A percentile compares a stretch with the other conserved stretches of the same genome.
Conservation (phyloP, 2,888 invertebrate species). For the Stenodema calcarata region DNA sequence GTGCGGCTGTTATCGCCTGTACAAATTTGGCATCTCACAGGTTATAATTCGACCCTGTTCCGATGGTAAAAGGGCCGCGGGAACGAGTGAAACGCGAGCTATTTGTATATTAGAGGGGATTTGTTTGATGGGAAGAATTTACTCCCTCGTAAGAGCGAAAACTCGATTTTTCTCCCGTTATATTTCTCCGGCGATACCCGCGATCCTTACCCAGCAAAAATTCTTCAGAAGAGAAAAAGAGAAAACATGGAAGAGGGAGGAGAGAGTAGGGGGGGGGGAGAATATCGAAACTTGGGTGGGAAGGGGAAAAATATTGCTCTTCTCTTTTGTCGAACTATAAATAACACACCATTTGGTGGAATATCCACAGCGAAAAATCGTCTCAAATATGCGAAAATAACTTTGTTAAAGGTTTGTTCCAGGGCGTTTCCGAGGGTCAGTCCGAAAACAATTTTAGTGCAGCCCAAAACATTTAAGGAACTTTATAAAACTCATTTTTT, state of each 20-base stretch:
- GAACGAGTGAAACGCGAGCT: neutral
- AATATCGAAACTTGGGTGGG: neutral
- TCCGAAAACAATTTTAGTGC: too few relatives aligned
- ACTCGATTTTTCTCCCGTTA: neutral
- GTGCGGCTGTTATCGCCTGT: too few relatives aligned
- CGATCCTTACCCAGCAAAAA: neutral
- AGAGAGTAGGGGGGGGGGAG: neutral
- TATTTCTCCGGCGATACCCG: neutral
- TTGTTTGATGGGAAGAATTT: neutral
- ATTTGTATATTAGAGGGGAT: neutral
- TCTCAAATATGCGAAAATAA: neutral
- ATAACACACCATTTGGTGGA: neutral
- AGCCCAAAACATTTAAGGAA: too few relatives aligned
- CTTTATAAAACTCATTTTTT: too few relatives aligned
- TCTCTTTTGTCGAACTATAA: neutral
- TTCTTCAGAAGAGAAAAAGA: neutral
- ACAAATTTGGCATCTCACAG: too few relatives aligned
- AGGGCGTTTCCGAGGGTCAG: too few relatives aligned
- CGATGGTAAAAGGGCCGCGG: neutral
- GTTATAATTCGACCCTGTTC: too few relatives aligned
- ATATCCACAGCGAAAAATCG: neutral
- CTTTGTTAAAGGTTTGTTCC: neutral
- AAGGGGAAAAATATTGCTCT: neutral
- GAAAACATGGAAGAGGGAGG: neutral
- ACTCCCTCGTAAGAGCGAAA: neutral